These are phyloP conservation scores for Crenichthys baileyi DNA, from an alignment of 2,797 vertebrate genomes.

Conservation along the genomic window DNA sequence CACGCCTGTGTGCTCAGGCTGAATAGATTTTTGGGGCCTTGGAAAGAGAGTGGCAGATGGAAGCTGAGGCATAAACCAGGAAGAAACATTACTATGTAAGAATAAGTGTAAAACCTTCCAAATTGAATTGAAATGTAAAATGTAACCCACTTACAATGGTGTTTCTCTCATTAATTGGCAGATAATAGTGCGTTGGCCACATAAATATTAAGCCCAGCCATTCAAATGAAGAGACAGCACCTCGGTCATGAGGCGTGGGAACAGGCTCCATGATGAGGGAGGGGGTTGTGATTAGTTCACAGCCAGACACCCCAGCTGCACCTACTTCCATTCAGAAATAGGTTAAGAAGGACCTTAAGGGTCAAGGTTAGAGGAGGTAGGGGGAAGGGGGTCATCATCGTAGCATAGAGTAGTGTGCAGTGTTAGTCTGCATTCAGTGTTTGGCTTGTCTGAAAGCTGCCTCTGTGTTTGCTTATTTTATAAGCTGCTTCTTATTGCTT, in stretches of 20 bases:
- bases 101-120: constrained; percentile 14
- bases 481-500: constrained; percentile 77
- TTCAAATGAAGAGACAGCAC: constrained; percentile 55
- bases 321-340: constrained; percentile 80
- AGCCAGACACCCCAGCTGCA: constrained; percentile 85
- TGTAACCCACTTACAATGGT: constrained; percentile 16
- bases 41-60: constrained; percentile 39
- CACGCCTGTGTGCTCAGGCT: constrained; percentile 42
- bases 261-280: constrained; percentile 68
- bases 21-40: constrained; percentile 43
- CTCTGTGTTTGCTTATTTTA: constrained; percentile 79
- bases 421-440: constrained; percentile 59
- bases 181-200: constrained; percentile 15
- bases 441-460: constrained; percentile 57
- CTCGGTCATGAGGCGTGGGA: constrained; percentile 71
- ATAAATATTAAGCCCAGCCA: constrained; percentile 69
- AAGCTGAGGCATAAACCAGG: constrained; percentile 28
- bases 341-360: constrained; percentile 80
- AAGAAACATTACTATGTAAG: constrained; percentile 10
- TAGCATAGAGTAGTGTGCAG: constrained; percentile 6
- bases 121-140: constrained; percentile 29
- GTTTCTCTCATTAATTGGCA: constrained; percentile 41
- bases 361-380: constrained; percentile 84
- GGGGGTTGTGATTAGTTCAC: constrained; percentile 71
- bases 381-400: constrained; percentile 37